phyloP scores from a whole-genome alignment of 2,113 vertebrate genomes.

The Mustela lutreola region DNA sequence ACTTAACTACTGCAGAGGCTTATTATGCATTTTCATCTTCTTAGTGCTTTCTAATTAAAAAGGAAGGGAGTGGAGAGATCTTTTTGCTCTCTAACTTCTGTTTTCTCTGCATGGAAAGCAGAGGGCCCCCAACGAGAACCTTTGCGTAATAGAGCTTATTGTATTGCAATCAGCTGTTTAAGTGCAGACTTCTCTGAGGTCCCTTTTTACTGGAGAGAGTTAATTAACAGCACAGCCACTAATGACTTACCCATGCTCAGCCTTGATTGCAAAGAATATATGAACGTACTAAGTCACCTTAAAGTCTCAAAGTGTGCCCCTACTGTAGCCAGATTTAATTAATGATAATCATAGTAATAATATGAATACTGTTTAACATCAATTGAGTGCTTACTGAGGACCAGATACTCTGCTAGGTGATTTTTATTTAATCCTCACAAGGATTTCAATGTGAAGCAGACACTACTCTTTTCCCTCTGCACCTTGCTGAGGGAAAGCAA shows the following conservation, averaged over 20 bases:
- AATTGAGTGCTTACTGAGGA: not conserved
- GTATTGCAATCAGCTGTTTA: not conserved
- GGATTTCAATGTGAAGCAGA: not conserved
- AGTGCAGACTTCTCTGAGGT: conserved; percentile 18
- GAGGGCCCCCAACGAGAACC: not conserved
- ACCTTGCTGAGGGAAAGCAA: not conserved
- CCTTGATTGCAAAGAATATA: conserved; percentile 65
- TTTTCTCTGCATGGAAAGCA: conserved; percentile 35
- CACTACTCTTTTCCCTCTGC: not conserved
- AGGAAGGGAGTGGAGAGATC: conserved; percentile 54
- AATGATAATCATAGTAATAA: not conserved
- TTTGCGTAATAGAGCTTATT: not conserved
- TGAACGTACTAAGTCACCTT: not conserved
- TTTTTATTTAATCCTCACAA: not conserved
- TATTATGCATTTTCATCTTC: conserved; percentile 67
- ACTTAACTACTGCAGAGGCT: conserved; percentile 53
- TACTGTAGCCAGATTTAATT: conserved; percentile 33
- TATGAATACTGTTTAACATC: not conserved
- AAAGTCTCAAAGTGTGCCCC: not conserved
- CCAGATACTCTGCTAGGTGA: not conserved
- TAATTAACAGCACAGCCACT: conserved; percentile 67
- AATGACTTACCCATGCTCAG: conserved; percentile 50
- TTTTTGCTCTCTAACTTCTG: conserved; percentile 24
- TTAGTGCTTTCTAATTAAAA: conserved; percentile 72
- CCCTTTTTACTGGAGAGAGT: conserved; percentile 54